A percentile compares a stretch with the other conserved stretches of the same genome.
phyloP scores from a whole-genome alignment of 2,113 vertebrate species.

The Oncorhynchus tshawytscha region DNA sequence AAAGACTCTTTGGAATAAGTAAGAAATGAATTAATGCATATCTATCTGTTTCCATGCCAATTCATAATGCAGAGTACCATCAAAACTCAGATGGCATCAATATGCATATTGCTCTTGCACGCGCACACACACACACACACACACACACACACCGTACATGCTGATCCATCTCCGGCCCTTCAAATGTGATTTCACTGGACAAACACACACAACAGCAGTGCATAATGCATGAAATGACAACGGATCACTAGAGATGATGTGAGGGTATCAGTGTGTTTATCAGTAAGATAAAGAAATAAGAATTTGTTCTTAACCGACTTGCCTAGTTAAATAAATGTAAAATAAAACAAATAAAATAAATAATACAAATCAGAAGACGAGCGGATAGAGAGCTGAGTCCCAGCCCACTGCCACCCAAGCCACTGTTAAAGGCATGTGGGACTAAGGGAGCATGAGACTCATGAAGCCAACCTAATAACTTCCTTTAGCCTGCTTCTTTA shows the following conservation, averaged over 20 bases:
- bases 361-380: no score
- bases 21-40: constrained; percentile 6
- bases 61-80: constrained; percentile 11
- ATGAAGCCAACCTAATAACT: constrained; percentile 28
- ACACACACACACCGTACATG: not conserved
- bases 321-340: no score
- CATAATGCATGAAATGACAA: constrained; percentile 50
- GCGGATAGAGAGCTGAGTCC: not conserved
- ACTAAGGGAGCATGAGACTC: constrained; percentile 26
- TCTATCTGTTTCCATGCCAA: not conserved
- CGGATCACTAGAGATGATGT: constrained; percentile 16
- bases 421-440: constrained; percentile 10
- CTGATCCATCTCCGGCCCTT: constrained; percentile 17
- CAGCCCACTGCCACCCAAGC: not conserved
- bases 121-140: not conserved
- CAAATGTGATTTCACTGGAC: constrained; percentile 32
- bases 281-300: no score
- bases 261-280: constrained; percentile 32
- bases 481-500: constrained; percentile 51
- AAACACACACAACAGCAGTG: constrained; percentile 1
- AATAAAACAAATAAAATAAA: no score
- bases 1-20: constrained; percentile 19
- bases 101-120: not conserved
- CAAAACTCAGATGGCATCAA: constrained; percentile 5
- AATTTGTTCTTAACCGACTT: no score